phyloP scores from a whole-genome alignment of 2,888 invertebrate genomes.

The Cryptus viduatorius region DNA sequence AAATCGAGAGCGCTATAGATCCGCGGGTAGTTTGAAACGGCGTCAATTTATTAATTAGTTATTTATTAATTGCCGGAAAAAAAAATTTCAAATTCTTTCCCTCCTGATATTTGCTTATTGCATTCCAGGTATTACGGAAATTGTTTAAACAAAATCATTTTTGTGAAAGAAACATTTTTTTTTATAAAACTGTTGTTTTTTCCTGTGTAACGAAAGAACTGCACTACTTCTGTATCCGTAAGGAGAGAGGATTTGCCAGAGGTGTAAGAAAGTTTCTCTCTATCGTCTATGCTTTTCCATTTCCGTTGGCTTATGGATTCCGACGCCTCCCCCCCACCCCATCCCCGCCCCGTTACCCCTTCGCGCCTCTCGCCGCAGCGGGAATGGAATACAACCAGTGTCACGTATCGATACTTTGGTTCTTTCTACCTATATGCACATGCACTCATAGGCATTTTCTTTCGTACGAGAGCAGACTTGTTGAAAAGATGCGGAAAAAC shows the following conservation, averaged over 20 bases:
- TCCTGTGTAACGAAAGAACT: neutral
- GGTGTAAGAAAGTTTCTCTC: conserved; percentile 4
- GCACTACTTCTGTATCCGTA: too few species aligned
- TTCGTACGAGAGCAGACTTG: conserved; percentile 1
- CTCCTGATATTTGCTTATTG: too few species aligned
- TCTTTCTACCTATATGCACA: conserved; percentile 15
- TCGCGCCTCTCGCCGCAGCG: neutral
- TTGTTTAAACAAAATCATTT: too few species aligned
- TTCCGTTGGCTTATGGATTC: conserved; percentile 24
- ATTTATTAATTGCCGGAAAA: too few species aligned
- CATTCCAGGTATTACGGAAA: too few species aligned
- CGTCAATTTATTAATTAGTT: too few species aligned
- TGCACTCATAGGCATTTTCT: conserved; percentile 7
- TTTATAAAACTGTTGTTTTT: too few species aligned
- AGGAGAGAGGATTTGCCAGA: neutral
- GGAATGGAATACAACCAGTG: neutral
- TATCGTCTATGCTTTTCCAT: conserved; percentile 18
- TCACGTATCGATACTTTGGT: conserved; percentile 15
- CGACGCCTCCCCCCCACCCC: neutral
- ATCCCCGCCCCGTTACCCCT: too few species aligned
- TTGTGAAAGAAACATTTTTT: too few species aligned
- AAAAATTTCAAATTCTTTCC: too few species aligned
- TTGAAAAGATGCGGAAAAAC: conserved; percentile 18
- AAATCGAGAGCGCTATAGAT: neutral
- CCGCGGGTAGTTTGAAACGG: neutral